phyloP scores from a whole-genome alignment of 2,113 vertebrate species.

The Saimiri boliviensis region DNA sequence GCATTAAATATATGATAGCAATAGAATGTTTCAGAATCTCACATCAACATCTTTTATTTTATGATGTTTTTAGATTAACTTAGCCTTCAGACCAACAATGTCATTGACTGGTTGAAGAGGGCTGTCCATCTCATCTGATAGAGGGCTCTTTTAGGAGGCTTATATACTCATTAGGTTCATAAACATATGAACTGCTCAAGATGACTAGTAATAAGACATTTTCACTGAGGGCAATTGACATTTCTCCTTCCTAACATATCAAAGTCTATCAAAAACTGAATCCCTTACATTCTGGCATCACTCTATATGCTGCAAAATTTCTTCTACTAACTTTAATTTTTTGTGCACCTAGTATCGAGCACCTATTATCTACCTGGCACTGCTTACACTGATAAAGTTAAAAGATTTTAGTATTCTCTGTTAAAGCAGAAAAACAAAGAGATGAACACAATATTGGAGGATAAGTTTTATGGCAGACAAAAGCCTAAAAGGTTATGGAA shows the following conservation, averaged over 20 bases:
- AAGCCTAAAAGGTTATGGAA: not conserved
- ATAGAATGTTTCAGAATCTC: not conserved
- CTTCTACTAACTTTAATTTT: not conserved
- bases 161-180: not conserved
- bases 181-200: not conserved
- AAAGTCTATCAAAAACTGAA: not conserved
- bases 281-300: not conserved
- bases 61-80: not conserved
- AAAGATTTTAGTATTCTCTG: not conserved
- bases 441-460: not conserved
- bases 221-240: not conserved
- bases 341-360: not conserved
- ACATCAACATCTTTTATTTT: not conserved
- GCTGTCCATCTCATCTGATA: not conserved
- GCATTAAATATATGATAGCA: not conserved
- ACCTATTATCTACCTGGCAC: not conserved
- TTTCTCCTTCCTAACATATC: not conserved
- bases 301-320: not conserved
- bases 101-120: not conserved
- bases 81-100: not conserved
- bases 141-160: not conserved
- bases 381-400: not conserved
- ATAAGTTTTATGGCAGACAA: not conserved
- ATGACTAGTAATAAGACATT: not conserved
- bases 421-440: not conserved